These are phyloP conservation scores for Rhabditophanes sp. DNA, from an alignment of 2,888 invertebrate species.

Conservation along the genomic window DNA sequence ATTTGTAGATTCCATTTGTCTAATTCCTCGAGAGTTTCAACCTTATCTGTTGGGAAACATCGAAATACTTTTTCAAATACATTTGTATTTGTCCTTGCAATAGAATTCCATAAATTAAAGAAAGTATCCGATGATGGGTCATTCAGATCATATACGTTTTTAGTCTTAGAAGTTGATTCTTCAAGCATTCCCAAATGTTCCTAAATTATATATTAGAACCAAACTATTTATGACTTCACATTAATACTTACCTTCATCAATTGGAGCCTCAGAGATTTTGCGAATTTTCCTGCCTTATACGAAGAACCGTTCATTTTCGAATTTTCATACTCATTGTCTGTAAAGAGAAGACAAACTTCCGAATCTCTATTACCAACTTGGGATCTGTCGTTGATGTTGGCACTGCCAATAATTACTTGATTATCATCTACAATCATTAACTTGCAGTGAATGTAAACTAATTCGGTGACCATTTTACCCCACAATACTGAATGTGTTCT, in stretches of 20 bases:
- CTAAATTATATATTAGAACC: constrained; percentile 7
- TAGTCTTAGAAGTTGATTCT: constrained; percentile 35
- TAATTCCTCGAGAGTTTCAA: constrained; percentile 63
- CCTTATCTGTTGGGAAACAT: constrained; percentile 70
- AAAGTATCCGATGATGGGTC: constrained; percentile 69
- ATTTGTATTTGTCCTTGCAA: constrained; percentile 66
- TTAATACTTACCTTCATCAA: constrained; percentile 53
- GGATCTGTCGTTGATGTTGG: constrained; percentile 91
- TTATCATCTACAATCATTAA: constrained; percentile 82
- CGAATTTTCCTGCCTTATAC: constrained; percentile 69
- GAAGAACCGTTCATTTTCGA: constrained; percentile 66
- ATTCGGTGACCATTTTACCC: constrained; percentile 59
- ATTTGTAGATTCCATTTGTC: constrained; percentile 58
- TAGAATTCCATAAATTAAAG: constrained; percentile 68
- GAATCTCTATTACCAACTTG: constrained; percentile 75
- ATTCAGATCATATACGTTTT: constrained; percentile 46
- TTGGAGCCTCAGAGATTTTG: constrained; percentile 65
- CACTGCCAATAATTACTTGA: constrained; percentile 78
- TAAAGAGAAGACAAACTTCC: constrained; percentile 56
- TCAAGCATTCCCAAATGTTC: constrained; percentile 70
- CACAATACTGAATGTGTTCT: constrained; percentile 46
- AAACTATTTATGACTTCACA: neutral
- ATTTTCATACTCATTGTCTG: constrained; percentile 54
- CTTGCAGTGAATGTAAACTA: constrained; percentile 93
- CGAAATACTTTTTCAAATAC: constrained; percentile 78